Conservation (phyloP, 2,797 vertebrate species). For the Gymnocypris eckloni region DNA sequence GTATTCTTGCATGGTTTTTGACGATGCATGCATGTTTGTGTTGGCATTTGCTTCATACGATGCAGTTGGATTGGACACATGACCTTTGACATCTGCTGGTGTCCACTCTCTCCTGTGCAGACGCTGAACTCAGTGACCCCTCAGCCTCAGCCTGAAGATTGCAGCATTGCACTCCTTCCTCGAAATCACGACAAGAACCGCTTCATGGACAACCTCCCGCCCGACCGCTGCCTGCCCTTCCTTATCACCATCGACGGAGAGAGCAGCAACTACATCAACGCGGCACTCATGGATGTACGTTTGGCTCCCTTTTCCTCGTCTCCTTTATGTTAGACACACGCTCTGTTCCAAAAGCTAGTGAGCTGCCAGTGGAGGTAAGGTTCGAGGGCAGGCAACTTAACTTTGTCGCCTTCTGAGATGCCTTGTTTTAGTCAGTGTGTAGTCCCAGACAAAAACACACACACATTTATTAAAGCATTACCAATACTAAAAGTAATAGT, state of each 20-base stretch:
- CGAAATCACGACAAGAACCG: conserved; percentile 99
- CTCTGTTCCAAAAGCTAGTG: conserved; percentile 18
- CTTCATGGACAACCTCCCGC: conserved; percentile 98
- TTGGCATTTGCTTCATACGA: neutral
- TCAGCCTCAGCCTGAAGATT: conserved; percentile 96
- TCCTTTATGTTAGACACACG: conserved; percentile 69
- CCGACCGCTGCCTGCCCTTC: conserved; percentile 98
- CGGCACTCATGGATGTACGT: conserved; percentile 90
- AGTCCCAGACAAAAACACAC: neutral
- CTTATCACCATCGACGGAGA: conserved; percentile 99
- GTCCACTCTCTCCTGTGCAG: conserved; percentile 68
- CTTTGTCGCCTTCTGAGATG: neutral
- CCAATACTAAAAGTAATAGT: neutral
- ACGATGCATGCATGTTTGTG: neutral
- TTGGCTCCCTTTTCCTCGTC: conserved; percentile 48
- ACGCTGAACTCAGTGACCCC: conserved; percentile 99
- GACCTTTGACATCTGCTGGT: neutral
- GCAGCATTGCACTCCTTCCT: conserved; percentile 98
- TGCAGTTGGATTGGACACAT: neutral
- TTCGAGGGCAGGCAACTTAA: neutral
- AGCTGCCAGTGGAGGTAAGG: neutral
- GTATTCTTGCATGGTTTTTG: neutral
- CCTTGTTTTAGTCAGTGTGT: neutral
- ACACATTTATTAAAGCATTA: neutral
- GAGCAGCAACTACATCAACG: conserved; percentile 99